A percentile compares a stretch with the other conserved stretches of the same genome.
phyloP scores from a whole-genome alignment of 2,797 vertebrate genomes.

The Artibeus jamaicensis region DNA sequence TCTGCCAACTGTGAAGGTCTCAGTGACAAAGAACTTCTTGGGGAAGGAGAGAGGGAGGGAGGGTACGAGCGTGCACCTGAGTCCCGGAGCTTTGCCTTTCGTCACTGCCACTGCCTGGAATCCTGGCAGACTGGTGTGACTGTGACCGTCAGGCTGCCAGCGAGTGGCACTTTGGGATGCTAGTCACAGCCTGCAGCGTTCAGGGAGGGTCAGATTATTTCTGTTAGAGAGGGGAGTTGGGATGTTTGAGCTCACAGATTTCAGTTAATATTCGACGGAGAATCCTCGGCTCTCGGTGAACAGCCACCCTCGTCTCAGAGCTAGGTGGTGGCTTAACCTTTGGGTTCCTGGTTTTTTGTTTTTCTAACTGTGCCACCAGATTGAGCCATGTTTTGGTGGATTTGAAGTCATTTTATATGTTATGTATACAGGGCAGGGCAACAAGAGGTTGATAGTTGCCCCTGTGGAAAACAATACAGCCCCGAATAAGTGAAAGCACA shows the following conservation, averaged over 20 bases:
- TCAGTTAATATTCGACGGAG: fast-evolving
- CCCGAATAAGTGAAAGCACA: not conserved
- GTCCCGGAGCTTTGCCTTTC: not conserved
- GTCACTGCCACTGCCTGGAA: fast-evolving
- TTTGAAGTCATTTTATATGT: not conserved
- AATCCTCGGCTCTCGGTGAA: fast-evolving
- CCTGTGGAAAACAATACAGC: too few relatives aligned
- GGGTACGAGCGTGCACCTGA: fast-evolving
- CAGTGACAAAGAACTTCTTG: not conserved
- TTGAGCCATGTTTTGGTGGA: not conserved
- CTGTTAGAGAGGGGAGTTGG: not conserved
- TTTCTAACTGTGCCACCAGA: too few relatives aligned
- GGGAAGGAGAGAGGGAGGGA: not conserved
- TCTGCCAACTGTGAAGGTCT: not conserved
- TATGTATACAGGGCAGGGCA: not conserved
- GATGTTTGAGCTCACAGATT: not conserved
- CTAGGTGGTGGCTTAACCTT: not conserved
- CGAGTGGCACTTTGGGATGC: not conserved
- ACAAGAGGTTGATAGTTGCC: not conserved
- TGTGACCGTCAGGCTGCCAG: fast-evolving
- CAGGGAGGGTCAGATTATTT: not conserved
- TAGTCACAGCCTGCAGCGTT: not conserved
- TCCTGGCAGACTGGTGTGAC: not conserved
- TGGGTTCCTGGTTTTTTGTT: not conserved
- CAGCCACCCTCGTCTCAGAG: fast-evolving